These are phyloP conservation scores for Perognathus longimembris DNA, from an alignment of 2,113 vertebrate genomes.

Conservation along the genomic window DNA sequence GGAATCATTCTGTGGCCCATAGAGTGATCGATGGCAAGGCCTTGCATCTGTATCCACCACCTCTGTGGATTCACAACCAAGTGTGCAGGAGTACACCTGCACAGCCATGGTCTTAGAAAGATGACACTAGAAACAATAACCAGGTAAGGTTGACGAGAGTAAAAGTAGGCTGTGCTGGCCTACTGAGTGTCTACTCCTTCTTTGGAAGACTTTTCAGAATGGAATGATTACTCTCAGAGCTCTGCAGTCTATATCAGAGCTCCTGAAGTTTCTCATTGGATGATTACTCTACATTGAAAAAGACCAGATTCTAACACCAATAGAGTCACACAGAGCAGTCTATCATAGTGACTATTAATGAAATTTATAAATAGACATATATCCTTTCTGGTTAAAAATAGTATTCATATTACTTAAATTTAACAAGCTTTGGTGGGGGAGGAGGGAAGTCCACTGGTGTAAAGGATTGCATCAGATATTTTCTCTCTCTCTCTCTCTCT, in stretches of 20 bases:
- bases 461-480: neutral
- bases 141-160: neutral
- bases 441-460: neutral
- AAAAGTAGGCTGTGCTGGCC: too few relatives aligned
- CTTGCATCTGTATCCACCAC: too few relatives aligned
- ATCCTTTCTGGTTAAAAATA: neutral
- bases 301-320: neutral
- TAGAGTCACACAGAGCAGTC: neutral
- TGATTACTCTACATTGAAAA: neutral
- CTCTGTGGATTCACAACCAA: neutral
- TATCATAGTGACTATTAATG: neutral
- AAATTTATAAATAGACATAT: neutral
- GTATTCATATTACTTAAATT: neutral
- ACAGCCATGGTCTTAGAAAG: neutral
- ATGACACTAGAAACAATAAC: neutral
- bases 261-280: neutral
- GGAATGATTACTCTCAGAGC: accelerated
- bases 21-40: neutral
- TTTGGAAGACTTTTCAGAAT: neutral
- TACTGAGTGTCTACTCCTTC: too few relatives aligned
- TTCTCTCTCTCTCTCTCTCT: neutral
- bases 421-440: neutral
- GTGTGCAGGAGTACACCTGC: too few relatives aligned
- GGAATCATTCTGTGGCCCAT: too few relatives aligned
- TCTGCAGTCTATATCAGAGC: too few relatives aligned